Conservation (phyloP, 2,113 vertebrate genomes). For the Amblyopsis rosae region DNA sequence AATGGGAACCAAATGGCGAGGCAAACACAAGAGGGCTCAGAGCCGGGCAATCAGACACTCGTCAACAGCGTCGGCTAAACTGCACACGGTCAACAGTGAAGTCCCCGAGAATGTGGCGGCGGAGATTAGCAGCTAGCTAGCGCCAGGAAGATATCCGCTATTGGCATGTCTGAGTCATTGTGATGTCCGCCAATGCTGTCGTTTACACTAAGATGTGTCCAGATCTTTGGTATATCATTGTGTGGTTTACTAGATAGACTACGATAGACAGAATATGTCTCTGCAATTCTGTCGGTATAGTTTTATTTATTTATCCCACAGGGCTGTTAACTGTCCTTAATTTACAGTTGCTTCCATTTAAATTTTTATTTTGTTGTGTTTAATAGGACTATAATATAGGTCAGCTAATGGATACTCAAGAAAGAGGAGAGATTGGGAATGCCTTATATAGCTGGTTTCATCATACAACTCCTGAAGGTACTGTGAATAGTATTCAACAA, state of each 20-base stretch:
- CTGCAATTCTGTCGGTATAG: background rate
- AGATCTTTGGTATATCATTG: background rate
- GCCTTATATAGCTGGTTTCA: conserved; percentile 44
- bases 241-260: background rate
- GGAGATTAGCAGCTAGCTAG: conserved; percentile 63
- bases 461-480: conserved; percentile 51
- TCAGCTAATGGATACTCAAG: conserved; percentile 1
- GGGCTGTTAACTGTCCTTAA: conserved; percentile 22
- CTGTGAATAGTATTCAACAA: conserved; percentile 60
- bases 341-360: conserved; percentile 16
- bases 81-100: conserved; percentile 41
- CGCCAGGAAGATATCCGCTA: conserved; percentile 25
- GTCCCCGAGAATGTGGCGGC: conserved; percentile 52
- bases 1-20: conserved; percentile 77
- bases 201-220: background rate
- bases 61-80: conserved; percentile 56
- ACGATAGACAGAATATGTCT: background rate
- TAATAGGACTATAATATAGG: background rate
- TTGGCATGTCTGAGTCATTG: conserved; percentile 39
- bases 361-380: conserved; percentile 23
- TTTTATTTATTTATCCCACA: background rate
- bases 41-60: conserved; percentile 59
- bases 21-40: conserved; percentile 64
- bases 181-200: conserved; percentile 16
- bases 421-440: conserved; percentile 29